phyloP scores from a whole-genome alignment of 1,140 invertebrate genomes.

The Diuraphis noxia region DNA sequence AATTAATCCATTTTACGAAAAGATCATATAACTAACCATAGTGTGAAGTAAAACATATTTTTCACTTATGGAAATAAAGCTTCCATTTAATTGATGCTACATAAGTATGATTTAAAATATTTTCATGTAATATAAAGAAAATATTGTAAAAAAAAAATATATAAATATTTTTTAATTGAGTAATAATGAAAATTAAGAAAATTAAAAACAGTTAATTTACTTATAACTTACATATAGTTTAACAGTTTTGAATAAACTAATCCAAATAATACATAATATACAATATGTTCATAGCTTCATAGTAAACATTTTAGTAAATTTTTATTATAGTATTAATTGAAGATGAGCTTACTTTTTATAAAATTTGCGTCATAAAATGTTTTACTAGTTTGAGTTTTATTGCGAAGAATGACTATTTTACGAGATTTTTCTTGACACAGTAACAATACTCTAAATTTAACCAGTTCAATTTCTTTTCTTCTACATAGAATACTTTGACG shows the following conservation, averaged over 20 bases:
- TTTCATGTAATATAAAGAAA: neutral
- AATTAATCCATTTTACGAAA: too few species aligned
- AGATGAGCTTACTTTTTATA: conserved; percentile 61
- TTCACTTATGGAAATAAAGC: too few species aligned
- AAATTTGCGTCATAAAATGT: conserved; percentile 61
- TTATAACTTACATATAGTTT: neutral
- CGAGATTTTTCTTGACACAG: conserved; percentile 65
- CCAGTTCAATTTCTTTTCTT: conserved; percentile 65
- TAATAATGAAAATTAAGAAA: neutral
- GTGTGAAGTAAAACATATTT: too few species aligned
- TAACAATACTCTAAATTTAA: conserved; percentile 65
- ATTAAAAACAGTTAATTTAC: neutral
- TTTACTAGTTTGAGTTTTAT: conserved; percentile 57
- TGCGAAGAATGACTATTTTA: conserved; percentile 59
- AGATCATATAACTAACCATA: too few species aligned
- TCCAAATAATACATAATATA: neutral
- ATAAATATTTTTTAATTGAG: neutral
- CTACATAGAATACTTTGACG: conserved; percentile 55
- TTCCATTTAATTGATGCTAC: neutral
- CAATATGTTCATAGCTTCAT: neutral
- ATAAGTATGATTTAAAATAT: neutral
- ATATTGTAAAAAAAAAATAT: neutral
- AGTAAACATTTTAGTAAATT: neutral
- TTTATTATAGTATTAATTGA: neutral
- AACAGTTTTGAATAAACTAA: neutral